Evolutionary conservation across 1,140 invertebrate species (phyloP).

Genomic region (Bemisia tabaci): DNA sequence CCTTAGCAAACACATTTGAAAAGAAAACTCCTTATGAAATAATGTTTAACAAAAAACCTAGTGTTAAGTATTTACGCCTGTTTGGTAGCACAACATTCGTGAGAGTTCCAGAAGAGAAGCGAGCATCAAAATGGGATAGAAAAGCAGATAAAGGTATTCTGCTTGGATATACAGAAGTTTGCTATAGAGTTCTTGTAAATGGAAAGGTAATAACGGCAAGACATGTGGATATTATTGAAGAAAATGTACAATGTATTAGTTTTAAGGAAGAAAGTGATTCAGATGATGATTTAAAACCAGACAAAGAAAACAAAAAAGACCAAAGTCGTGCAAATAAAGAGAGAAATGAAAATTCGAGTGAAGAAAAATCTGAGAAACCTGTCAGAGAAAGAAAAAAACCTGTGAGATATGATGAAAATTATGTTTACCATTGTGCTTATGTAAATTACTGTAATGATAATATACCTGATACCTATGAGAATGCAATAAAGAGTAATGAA

Average conservation of each 20-base stretch:
- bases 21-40: constrained; percentile 3
- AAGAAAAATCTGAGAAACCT: background rate
- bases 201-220: background rate
- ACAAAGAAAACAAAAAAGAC: too few relatives aligned
- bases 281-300: background rate
- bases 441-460: constrained; percentile 26
- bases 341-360: too few relatives aligned
- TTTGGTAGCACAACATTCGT: constrained; percentile 22
- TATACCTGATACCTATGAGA: constrained; percentile 26
- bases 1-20: background rate
- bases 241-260: background rate
- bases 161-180: background rate
- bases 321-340: too few relatives aligned
- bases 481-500: constrained; percentile 25
- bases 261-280: background rate
- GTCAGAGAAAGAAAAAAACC: background rate
- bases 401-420: background rate
- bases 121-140: constrained; percentile 18
- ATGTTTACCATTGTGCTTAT: constrained; percentile 7
- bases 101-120: constrained; percentile 16
- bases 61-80: background rate
- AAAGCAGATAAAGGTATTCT: background rate
- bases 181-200: background rate
- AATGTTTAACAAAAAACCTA: constrained; percentile 3
- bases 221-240: background rate